Evolutionary conservation across 2,797 vertebrate genomes (phyloP).

Genomic region (Microchirus variegatus): DNA sequence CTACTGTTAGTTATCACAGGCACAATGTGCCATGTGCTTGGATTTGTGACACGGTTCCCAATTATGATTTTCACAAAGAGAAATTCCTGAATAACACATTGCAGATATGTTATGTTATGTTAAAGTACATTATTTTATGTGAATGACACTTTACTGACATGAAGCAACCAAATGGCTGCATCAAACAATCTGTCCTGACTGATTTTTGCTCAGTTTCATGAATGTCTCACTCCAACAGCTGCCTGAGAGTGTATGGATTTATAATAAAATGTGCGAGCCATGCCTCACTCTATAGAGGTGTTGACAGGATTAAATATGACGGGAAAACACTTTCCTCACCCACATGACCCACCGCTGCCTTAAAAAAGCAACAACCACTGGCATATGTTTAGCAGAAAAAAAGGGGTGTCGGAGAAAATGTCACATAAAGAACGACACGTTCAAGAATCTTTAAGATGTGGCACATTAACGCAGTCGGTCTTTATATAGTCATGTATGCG

Average conservation of each 20-base stretch:
- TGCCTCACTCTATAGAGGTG: conserved; percentile 45
- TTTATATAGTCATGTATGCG: conserved; percentile 14
- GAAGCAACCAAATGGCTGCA: background rate
- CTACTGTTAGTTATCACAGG: background rate
- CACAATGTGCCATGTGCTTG: background rate
- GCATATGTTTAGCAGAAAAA: conserved; percentile 45
- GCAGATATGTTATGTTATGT: no score
- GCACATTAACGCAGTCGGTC: conserved; percentile 52
- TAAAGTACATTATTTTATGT: no score
- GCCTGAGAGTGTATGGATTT: conserved; percentile 25
- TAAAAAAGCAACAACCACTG: conserved; percentile 37
- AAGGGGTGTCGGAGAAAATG: conserved; percentile 32
- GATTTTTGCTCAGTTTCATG: conserved; percentile 22
- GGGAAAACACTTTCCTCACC: conserved; percentile 25
- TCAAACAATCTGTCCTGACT: conserved; percentile 18
- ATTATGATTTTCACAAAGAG: background rate
- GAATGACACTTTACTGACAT: background rate
- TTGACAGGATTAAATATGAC: conserved; percentile 59
- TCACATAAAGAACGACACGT: conserved; percentile 47
- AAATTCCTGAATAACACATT: no score
- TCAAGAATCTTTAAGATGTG: conserved; percentile 49
- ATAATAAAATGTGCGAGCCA: conserved; percentile 44
- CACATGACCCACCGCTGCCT: conserved; percentile 20
- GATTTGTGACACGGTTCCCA: background rate
- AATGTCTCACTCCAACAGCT: conserved; percentile 46